Conservation (phyloP, 2,888 invertebrate species). For the Craniophora ligustri region DNA sequence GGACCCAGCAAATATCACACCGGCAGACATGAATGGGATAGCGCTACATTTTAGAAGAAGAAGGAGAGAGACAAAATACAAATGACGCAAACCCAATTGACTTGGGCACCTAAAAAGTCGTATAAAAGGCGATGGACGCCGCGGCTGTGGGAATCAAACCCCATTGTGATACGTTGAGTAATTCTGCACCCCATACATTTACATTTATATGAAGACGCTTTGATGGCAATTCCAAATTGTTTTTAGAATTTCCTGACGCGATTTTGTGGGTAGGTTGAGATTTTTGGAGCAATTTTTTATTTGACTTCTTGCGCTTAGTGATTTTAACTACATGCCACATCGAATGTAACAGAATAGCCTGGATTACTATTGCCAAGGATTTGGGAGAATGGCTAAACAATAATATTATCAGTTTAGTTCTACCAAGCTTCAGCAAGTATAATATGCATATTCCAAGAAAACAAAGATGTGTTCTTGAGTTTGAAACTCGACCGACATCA, state of each 20-base stretch:
- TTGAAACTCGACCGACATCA: no score
- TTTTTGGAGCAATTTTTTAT: not conserved
- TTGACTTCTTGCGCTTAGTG: no score
- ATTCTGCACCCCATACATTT: conserved; percentile 71
- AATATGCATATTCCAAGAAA: no score
- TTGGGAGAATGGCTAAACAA: no score
- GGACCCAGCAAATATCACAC: conserved; percentile 34
- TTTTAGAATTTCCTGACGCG: conserved; percentile 41
- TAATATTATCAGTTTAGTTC: no score
- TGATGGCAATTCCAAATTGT: conserved; percentile 52
- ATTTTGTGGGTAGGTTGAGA: conserved; percentile 16
- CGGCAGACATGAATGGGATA: conserved; percentile 22
- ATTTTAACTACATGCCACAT: no score
- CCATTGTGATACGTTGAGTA: conserved; percentile 70
- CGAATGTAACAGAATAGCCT: no score
- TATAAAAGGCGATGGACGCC: conserved; percentile 53
- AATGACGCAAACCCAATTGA: conserved; percentile 58
- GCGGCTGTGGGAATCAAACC: conserved; percentile 67
- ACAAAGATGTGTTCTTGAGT: no score
- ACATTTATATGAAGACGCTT: conserved; percentile 78
- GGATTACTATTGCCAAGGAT: no score
- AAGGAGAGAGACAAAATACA: conserved; percentile 40
- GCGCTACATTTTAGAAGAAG: conserved; percentile 14
- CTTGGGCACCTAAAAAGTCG: conserved; percentile 53
- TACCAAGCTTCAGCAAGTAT: no score